A percentile compares a stretch with the other conserved stretches of the same genome.
Evolutionary conservation across 1,140 invertebrate species (phyloP).

Genomic region (Schlechtendalia chinensis): DNA sequence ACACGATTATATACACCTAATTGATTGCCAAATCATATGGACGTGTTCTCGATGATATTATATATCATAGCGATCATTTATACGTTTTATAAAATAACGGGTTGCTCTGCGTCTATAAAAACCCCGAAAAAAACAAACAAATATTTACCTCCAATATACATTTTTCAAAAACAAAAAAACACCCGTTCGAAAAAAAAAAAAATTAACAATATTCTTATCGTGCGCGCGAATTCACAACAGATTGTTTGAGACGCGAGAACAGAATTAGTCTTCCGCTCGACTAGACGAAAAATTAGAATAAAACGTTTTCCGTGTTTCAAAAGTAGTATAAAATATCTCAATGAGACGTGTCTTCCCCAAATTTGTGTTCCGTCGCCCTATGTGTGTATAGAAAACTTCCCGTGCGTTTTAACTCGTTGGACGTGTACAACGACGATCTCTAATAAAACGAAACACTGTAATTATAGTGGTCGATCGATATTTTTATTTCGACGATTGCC

Average conservation of each 20-base stretch:
- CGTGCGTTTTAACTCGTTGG: slow-evolving; percentile 18
- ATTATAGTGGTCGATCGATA: slow-evolving; percentile 4
- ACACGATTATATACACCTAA: background rate
- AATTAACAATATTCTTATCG: background rate
- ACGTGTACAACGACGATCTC: background rate
- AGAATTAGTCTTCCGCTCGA: too few species aligned
- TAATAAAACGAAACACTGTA: background rate
- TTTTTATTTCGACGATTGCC: slow-evolving; percentile 20
- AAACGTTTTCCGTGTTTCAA: slow-evolving; percentile 1
- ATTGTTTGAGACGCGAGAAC: too few species aligned
- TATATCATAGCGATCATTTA: background rate
- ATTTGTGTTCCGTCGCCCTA: slow-evolving; percentile 34
- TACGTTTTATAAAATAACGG: too few species aligned
- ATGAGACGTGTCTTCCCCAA: slow-evolving; percentile 18
- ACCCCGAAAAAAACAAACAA: too few species aligned
- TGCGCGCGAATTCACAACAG: too few species aligned
- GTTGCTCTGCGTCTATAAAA: too few species aligned
- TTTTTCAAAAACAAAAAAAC: too few species aligned
- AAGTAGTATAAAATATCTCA: background rate
- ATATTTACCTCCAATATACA: too few species aligned
- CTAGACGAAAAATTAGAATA: background rate
- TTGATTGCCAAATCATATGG: background rate
- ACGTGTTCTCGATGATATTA: background rate
- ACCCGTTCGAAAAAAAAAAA: slow-evolving; percentile 1
- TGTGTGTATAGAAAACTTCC: background rate